phyloP scores from a whole-genome alignment of 1,140 invertebrate species.

The Adoxophyes honmai region DNA sequence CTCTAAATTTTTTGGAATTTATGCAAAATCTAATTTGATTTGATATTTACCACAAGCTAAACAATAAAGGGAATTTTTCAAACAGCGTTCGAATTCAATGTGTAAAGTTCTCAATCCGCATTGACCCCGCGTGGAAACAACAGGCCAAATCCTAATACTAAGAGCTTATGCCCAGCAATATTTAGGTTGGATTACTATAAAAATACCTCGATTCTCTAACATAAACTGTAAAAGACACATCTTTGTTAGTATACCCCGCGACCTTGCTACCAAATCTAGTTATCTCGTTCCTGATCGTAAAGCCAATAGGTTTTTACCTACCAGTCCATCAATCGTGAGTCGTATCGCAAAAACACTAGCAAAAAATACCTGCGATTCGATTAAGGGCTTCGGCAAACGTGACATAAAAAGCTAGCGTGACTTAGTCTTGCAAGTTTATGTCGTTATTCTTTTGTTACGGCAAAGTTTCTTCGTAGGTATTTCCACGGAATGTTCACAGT shows the following conservation, averaged over 20 bases:
- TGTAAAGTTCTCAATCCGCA: too few relatives aligned
- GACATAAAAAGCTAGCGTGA: constrained; percentile 8
- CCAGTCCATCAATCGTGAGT: background rate
- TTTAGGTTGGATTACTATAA: too few relatives aligned
- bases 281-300: background rate
- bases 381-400: background rate
- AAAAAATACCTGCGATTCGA: constrained; percentile 11
- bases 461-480: background rate
- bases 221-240: too few relatives aligned
- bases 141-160: too few relatives aligned
- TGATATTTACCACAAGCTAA: too few relatives aligned
- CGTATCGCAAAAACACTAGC: background rate
- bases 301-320: background rate
- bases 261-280: background rate
- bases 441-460: background rate
- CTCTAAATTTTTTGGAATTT: too few relatives aligned
- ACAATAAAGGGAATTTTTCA: too few relatives aligned
- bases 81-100: too few relatives aligned
- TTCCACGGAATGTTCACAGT: background rate
- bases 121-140: too few relatives aligned
- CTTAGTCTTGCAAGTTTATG: background rate
- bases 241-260: background rate
- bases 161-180: too few relatives aligned
- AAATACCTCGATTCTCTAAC: too few relatives aligned
- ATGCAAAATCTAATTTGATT: too few relatives aligned